Conservation (phyloP, 2,888 invertebrate species). For the Rosalia funebris region DNA sequence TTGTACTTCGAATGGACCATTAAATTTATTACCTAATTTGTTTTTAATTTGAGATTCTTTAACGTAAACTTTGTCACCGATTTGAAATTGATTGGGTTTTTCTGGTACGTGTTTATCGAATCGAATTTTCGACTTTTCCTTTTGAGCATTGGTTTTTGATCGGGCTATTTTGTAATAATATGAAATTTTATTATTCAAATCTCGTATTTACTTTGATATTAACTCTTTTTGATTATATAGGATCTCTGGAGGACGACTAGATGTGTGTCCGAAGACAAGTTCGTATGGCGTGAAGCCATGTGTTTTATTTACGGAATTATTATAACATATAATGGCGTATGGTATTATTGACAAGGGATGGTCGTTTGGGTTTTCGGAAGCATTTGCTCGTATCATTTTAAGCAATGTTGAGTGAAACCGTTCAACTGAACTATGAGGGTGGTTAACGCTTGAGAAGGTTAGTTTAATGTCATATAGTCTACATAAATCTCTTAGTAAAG, state of each 20-base stretch:
- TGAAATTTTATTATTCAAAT: constrained; percentile 28
- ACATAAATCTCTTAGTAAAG: neutral
- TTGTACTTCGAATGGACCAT: constrained; percentile 29
- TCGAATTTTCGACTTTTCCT: constrained; percentile 35
- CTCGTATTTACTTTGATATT: constrained; percentile 36
- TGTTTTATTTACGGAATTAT: neutral
- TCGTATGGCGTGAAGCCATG: constrained; percentile 24
- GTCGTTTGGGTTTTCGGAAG: neutral
- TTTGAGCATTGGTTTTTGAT: constrained; percentile 18
- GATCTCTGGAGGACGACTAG: constrained; percentile 30
- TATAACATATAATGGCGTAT: neutral
- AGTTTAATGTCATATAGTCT: neutral
- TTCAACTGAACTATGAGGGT: neutral
- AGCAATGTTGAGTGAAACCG: neutral
- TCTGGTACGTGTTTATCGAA: constrained; percentile 26
- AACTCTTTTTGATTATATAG: constrained; percentile 35
- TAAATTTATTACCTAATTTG: constrained; percentile 32
- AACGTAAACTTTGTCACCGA: constrained; percentile 32
- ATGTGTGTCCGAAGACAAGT: constrained; percentile 36
- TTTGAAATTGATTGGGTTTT: constrained; percentile 19
- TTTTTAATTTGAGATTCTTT: constrained; percentile 32
- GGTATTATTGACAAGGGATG: neutral
- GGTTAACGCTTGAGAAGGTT: neutral
- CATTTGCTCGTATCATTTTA: neutral
- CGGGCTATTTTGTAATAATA: constrained; percentile 34